Conservation (phyloP, 2,888 invertebrate genomes). For the Ceratothoa steindachneri region DNA sequence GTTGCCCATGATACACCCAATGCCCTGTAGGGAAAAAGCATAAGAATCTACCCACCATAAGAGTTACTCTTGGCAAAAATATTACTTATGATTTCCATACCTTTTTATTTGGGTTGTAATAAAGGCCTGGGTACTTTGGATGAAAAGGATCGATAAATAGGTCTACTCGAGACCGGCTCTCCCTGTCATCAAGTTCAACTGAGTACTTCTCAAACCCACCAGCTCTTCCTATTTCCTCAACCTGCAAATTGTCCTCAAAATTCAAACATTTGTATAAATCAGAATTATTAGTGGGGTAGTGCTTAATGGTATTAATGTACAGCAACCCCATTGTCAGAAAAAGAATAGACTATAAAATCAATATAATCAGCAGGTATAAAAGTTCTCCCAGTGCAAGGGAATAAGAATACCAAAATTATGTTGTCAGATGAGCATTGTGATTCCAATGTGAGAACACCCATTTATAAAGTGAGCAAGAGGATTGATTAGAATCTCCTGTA, state of each 20-base stretch:
- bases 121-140: conserved; percentile 63
- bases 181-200: conserved; percentile 64
- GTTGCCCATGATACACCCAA: not conserved
- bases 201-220: conserved; percentile 64
- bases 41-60: not conserved
- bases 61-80: no score
- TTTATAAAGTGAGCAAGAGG: no score
- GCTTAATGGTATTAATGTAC: not conserved
- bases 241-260: no score
- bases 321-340: no score
- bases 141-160: conserved; percentile 65
- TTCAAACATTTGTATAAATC: no score
- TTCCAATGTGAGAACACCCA: no score
- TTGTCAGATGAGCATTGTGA: not conserved
- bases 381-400: not conserved
- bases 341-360: no score
- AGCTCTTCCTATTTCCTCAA: conserved; percentile 31
- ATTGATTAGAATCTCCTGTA: no score
- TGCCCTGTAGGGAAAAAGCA: not conserved
- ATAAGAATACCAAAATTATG: not conserved
- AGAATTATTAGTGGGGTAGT: not conserved
- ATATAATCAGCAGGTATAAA: no score
- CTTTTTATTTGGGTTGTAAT: conserved; percentile 9
- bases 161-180: conserved; percentile 52
- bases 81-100: no score